Evolutionary conservation across 2,888 invertebrate genomes (phyloP).

Genomic region (Dryomyza anilis): DNA sequence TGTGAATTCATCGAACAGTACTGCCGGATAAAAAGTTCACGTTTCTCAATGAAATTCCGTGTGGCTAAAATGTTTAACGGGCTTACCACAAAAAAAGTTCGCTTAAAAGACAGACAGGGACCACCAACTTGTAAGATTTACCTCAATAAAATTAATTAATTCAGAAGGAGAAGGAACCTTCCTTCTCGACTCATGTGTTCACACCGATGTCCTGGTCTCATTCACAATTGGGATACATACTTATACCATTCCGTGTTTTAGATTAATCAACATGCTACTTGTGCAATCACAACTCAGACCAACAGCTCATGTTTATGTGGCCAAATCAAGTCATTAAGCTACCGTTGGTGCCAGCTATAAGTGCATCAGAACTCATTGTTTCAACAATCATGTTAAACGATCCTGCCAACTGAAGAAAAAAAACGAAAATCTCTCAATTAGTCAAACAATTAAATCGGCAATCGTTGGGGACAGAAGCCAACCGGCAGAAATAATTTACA

Average conservation of each 20-base stretch:
- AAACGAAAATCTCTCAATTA: conserved; percentile 60
- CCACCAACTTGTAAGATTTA: conserved; percentile 44
- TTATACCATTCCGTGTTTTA: background rate
- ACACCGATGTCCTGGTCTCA: conserved; percentile 39
- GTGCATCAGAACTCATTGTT: conserved; percentile 1
- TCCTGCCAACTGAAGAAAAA: conserved; percentile 31
- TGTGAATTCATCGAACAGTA: no score
- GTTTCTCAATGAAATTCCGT: conserved; percentile 55
- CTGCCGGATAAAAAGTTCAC: conserved; percentile 35
- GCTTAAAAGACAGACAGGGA: conserved; percentile 27
- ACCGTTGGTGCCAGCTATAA: conserved; percentile 47
- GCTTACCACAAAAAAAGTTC: conserved; percentile 54
- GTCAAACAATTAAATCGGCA: conserved; percentile 61
- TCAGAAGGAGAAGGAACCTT: conserved; percentile 49
- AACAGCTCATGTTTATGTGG: background rate
- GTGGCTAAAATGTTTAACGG: conserved; percentile 54
- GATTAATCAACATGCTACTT: conserved; percentile 48
- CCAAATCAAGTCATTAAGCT: conserved; percentile 55
- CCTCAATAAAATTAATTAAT: conserved; percentile 53
- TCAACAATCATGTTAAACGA: background rate
- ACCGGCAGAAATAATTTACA: conserved; percentile 35
- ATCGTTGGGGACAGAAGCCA: conserved; percentile 38
- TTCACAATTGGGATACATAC: conserved; percentile 18
- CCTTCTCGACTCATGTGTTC: conserved; percentile 34
- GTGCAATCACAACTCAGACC: conserved; percentile 37